phyloP scores from a whole-genome alignment of 2,888 invertebrate species.

The Fragum fragum region DNA sequence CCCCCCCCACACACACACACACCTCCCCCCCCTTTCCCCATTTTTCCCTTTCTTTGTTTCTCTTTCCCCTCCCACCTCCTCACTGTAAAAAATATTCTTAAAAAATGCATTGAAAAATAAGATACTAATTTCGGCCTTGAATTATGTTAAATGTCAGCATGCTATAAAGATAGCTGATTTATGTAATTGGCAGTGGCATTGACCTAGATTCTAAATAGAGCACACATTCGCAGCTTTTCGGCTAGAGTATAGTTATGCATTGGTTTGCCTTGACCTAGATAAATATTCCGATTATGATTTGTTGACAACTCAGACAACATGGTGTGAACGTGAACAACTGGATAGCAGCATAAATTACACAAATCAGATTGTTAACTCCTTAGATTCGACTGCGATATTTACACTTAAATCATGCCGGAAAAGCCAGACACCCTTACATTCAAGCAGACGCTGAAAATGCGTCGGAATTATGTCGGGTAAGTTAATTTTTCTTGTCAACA shows the following conservation, averaged over 20 bases:
- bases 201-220: not conserved
- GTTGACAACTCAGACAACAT: not conserved
- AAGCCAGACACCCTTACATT: slow-evolving; percentile 54
- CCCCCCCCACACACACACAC: no score
- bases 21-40: no score
- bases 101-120: no score
- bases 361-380: not conserved
- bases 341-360: not conserved
- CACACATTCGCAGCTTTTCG: not conserved
- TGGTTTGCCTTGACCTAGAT: not conserved
- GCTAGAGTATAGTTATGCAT: not conserved
- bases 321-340: not conserved
- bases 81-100: no score
- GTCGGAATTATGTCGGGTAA: slow-evolving; percentile 59
- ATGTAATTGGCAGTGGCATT: not conserved
- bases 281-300: not conserved
- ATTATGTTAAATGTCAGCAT: no score
- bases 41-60: no score
- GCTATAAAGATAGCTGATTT: not conserved
- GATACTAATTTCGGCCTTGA: no score
- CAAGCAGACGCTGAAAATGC: slow-evolving; percentile 65
- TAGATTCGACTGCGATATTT: not conserved
- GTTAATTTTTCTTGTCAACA: not conserved
- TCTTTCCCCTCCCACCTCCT: no score
- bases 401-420: slow-evolving; percentile 50